These are phyloP conservation scores for Chroicocephalus ridibundus DNA, from an alignment of 2,113 vertebrate genomes.

Conservation along the genomic window DNA sequence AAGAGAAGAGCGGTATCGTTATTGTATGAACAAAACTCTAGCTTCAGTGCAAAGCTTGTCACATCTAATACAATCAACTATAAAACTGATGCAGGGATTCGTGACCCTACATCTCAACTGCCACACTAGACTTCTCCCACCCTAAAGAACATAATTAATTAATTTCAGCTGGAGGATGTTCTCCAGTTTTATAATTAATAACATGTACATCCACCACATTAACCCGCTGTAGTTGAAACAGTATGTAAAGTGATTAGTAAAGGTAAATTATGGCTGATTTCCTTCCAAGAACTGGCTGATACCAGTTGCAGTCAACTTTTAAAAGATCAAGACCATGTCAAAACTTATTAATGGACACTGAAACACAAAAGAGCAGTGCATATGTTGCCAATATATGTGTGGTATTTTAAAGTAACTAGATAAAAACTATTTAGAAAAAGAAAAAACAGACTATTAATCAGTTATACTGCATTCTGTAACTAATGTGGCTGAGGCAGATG, in stretches of 20 bases:
- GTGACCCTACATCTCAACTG: constrained; percentile 49
- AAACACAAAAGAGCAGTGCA: not conserved
- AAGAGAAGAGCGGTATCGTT: not conserved
- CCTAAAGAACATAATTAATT: constrained; percentile 64
- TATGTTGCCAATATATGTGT: not conserved
- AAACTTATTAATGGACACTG: not conserved
- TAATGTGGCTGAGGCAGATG: not conserved
- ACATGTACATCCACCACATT: not conserved
- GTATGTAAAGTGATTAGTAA: constrained; percentile 30
- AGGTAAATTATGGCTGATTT: constrained; percentile 16
- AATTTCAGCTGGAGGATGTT: constrained; percentile 51
- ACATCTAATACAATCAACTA: constrained; percentile 48
- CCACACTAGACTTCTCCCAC: constrained; percentile 33
- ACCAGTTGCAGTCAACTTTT: not conserved
- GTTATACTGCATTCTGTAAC: not conserved
- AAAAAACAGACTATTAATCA: not conserved
- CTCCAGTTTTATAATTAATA: constrained; percentile 67
- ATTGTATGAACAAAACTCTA: not conserved
- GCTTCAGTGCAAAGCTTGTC: constrained; percentile 54
- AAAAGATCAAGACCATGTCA: not conserved
- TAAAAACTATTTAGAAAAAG: not conserved
- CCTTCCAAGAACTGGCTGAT: not conserved
- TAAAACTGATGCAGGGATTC: constrained; percentile 39
- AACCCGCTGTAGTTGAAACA: not conserved
- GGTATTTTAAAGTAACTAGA: not conserved